Conservation (phyloP, 2,113 vertebrate species). For the Anarhynchus alexandrinus region DNA sequence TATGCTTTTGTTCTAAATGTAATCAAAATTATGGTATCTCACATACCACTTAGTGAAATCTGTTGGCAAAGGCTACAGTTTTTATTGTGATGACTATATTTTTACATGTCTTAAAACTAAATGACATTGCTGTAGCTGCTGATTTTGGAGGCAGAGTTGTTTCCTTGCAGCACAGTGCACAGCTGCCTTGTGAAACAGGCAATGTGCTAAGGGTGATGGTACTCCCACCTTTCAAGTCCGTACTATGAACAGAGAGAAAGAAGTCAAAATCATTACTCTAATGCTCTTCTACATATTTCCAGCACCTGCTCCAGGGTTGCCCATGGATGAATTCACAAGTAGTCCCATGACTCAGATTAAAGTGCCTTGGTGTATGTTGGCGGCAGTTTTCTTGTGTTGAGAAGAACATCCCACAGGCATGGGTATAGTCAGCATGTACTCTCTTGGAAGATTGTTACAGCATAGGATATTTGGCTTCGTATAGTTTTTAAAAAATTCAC, state of each 20-base stretch:
- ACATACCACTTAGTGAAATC: conserved; percentile 56
- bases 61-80: conserved; percentile 20
- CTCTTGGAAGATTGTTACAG: not conserved
- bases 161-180: not conserved
- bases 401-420: not conserved
- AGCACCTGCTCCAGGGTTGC: not conserved
- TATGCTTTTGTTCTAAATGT: conserved; percentile 62
- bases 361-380: not conserved
- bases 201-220: not conserved
- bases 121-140: not conserved
- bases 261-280: not conserved
- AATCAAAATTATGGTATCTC: conserved; percentile 54
- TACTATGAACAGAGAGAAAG: not conserved
- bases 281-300: not conserved
- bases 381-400: not conserved
- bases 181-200: not conserved
- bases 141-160: not conserved
- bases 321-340: not conserved
- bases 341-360: not conserved
- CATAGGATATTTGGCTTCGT: not conserved
- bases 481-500: not conserved
- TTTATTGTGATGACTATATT: conserved; percentile 42
- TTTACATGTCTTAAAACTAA: not conserved
- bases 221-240: not conserved
- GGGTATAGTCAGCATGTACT: not conserved